Evolutionary conservation across 2,797 vertebrate species (phyloP).

Genomic region (Sciurus vulgaris): DNA sequence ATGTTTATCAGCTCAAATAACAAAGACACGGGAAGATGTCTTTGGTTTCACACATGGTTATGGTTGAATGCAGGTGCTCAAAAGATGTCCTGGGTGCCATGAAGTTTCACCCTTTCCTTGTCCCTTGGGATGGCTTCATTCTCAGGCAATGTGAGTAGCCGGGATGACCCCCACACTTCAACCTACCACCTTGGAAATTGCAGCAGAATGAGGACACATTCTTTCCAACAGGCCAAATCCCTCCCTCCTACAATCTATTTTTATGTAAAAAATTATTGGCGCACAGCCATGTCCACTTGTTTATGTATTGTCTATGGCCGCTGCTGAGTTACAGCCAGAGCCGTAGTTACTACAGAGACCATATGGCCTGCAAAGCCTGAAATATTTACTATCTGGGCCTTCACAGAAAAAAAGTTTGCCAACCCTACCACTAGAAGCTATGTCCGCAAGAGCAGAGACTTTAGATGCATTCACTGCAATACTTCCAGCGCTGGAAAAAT

Average conservation of each 20-base stretch:
- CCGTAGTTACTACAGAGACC: not conserved
- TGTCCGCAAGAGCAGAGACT: not conserved
- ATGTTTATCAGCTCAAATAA: not conserved
- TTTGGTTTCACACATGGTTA: too few species aligned
- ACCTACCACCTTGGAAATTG: not conserved
- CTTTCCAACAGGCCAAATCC: not conserved
- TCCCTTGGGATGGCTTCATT: not conserved
- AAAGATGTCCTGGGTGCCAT: not conserved
- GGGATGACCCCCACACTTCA: not conserved
- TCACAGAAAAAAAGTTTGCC: constrained; percentile 1
- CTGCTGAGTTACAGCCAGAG: not conserved
- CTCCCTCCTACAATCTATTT: not conserved
- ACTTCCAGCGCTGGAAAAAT: not conserved
- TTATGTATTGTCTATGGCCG: not conserved
- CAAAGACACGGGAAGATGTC: not conserved
- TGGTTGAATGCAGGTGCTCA: not conserved
- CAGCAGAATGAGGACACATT: not conserved
- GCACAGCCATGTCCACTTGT: not conserved
- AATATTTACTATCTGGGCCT: constrained; percentile 56
- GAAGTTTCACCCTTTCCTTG: not conserved
- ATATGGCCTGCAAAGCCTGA: constrained; percentile 34
- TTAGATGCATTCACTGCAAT: not conserved
- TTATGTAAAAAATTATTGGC: constrained; percentile 16
- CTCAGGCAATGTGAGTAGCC: not conserved
- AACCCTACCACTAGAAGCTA: not conserved